A percentile compares a stretch with the other conserved stretches of the same genome.
phyloP scores from a whole-genome alignment of 2,888 invertebrate genomes.

The Dryocosmus kuriphilus region DNA sequence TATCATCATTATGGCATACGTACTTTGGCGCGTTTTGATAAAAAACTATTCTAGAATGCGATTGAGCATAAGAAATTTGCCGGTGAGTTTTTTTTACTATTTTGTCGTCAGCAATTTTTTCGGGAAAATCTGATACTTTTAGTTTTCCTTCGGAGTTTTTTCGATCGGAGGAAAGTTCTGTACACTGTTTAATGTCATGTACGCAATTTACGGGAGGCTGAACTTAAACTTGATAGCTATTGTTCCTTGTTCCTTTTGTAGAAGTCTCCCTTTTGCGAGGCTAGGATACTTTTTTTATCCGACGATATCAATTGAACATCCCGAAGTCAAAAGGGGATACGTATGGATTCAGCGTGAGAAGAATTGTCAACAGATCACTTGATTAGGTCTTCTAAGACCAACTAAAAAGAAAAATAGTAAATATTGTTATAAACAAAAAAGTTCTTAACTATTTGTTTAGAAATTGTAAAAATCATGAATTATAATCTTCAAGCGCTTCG shows the following conservation, averaged over 20 bases:
- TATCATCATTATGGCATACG: conserved; percentile 79
- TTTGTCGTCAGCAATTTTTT: conserved; percentile 15
- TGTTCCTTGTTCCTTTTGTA: background rate
- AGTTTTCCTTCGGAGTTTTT: background rate
- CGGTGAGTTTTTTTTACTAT: conserved; percentile 67
- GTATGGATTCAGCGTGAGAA: no score
- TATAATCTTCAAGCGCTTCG: no score
- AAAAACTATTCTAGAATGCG: conserved; percentile 81
- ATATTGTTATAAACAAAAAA: no score
- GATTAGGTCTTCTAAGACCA: no score
- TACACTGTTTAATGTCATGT: background rate
- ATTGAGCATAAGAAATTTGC: conserved; percentile 77
- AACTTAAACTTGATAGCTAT: conserved; percentile 18
- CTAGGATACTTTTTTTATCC: background rate
- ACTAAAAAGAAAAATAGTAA: no score
- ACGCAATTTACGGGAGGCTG: background rate
- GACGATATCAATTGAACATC: no score
- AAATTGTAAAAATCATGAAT: no score
- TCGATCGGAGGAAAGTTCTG: background rate
- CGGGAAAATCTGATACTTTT: background rate
- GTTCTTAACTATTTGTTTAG: no score
- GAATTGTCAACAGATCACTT: no score
- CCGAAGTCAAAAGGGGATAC: no score
- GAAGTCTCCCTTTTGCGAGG: background rate
- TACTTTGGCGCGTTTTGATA: conserved; percentile 81